Conservation (phyloP, 2,888 invertebrate species). For the Erebia epiphron region DNA sequence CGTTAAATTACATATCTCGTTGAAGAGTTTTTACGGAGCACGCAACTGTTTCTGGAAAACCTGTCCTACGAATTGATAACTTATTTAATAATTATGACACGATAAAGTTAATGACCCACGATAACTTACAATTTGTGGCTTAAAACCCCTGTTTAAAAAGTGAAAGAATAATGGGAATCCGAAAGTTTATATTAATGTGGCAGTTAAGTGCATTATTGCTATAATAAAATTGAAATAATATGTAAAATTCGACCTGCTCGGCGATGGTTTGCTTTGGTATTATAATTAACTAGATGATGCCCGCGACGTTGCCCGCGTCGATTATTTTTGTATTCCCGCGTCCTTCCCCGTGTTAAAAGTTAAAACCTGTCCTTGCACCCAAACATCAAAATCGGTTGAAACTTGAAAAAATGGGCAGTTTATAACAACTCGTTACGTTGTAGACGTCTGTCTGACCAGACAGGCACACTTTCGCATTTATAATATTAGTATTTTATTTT, state of each 20-base stretch:
- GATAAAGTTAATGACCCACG: background rate
- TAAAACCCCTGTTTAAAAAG: background rate
- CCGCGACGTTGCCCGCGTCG: too few relatives aligned
- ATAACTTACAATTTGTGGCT: background rate
- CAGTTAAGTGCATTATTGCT: background rate
- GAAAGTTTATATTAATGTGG: background rate
- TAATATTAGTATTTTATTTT: too few relatives aligned
- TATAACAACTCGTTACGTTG: too few relatives aligned
- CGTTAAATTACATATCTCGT: background rate
- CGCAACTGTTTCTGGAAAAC: conserved; percentile 19
- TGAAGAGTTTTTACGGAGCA: background rate
- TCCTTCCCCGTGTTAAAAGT: too few relatives aligned
- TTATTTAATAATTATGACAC: background rate
- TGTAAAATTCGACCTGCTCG: background rate
- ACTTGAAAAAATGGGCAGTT: too few relatives aligned
- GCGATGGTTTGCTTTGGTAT: too few relatives aligned
- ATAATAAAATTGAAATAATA: background rate
- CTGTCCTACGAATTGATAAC: conserved; percentile 10
- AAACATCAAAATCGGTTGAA: too few relatives aligned
- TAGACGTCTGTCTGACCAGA: too few relatives aligned
- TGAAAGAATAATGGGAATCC: conserved; percentile 9
- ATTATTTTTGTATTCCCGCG: too few relatives aligned
- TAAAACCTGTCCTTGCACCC: too few relatives aligned
- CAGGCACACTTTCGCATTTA: too few relatives aligned
- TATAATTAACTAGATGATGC: too few relatives aligned